Base-by-base conservation (phyloP, 2,797 vertebrate species). In the Typhlichthys eigenmanni region DNA sequence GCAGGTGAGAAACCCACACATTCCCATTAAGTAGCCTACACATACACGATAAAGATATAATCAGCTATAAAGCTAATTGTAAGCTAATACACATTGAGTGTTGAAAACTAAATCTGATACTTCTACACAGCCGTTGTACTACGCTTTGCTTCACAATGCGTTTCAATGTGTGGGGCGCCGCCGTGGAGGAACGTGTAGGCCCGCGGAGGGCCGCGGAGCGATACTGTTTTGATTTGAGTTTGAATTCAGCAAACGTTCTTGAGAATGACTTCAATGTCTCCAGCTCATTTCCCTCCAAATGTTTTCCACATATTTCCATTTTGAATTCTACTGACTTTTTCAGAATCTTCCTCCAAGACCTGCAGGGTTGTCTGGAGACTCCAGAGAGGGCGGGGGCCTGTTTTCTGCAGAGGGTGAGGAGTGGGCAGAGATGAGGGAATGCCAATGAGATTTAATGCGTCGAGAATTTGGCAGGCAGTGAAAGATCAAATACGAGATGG, bases 301-400 rank as follows among this genome's bases (percentile, higher is more conserved):
- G 38, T 7, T 43, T 43, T 43, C 7, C 38, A 43, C 38, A 7
- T 0, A 61, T 68, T 73, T 72, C 64, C 51, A 48, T 52, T 34
- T 34, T 65, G 72, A 51, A 48, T 59, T 58, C 47, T 53, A 8
- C 38, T 9, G 1, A 43, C 9, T 14, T 53, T 4, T 75, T 75
- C 87, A 99, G 97, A 84, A 91, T 95, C 83, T 99, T 99, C 83
- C 91, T 98, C 76, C 92, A 92, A 69, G 96, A 95, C 68, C 84
- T 99, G 78, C 95, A 99, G 83, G 86, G 90, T 73, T 99, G 96
- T 78, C 77, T 93, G 78, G 91, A 94, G 77, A 92, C 91, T 5
- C 96, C 97, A 0, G 95, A 97, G 86, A 90, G 83, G 85, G 95
- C 98, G 71, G 97, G 96, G 61, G 91, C 85, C 29, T 95, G 95